Conservation (phyloP, 2,113 vertebrate genomes). For the Ageneiosus marmoratus region DNA sequence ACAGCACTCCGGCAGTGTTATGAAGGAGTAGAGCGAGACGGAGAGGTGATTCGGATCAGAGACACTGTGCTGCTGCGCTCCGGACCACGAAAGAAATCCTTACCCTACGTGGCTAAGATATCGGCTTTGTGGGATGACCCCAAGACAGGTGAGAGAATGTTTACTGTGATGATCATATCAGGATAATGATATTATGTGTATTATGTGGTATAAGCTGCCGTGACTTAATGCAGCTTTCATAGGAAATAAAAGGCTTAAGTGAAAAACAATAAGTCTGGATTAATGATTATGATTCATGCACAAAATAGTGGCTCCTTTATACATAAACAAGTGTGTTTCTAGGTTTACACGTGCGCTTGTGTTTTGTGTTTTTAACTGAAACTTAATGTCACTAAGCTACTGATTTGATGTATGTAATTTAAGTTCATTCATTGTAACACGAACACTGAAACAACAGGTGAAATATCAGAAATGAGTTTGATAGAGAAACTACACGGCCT, state of each 20-base stretch:
- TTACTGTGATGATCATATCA: not conserved
- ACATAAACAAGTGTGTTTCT: not conserved
- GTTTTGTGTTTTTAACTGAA: not conserved
- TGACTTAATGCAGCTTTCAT: too few relatives aligned
- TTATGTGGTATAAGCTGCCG: too few relatives aligned
- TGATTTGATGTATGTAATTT: too few relatives aligned
- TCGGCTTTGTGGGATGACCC: conserved; percentile 97
- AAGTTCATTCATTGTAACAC: too few relatives aligned
- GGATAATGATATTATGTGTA: too few relatives aligned
- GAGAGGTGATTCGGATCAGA: conserved; percentile 90
- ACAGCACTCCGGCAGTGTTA: conserved; percentile 91
- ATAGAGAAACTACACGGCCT: too few relatives aligned
- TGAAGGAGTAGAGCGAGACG: conserved; percentile 90
- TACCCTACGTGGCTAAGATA: conserved; percentile 97
- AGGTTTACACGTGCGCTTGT: not conserved
- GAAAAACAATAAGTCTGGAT: too few relatives aligned
- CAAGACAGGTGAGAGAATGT: conserved; percentile 82
- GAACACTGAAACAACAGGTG: too few relatives aligned
- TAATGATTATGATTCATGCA: not conserved
- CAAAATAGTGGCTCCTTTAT: not conserved
- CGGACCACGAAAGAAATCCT: conserved; percentile 93
- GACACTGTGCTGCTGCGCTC: conserved; percentile 95
- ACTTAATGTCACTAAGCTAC: too few relatives aligned
- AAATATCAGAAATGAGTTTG: too few relatives aligned
- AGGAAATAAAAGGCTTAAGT: too few relatives aligned